Evolutionary conservation across 2,888 invertebrate species (phyloP), one percentile per base, ranked within the genome.

Genomic region (Oligia strigilis): DNA sequence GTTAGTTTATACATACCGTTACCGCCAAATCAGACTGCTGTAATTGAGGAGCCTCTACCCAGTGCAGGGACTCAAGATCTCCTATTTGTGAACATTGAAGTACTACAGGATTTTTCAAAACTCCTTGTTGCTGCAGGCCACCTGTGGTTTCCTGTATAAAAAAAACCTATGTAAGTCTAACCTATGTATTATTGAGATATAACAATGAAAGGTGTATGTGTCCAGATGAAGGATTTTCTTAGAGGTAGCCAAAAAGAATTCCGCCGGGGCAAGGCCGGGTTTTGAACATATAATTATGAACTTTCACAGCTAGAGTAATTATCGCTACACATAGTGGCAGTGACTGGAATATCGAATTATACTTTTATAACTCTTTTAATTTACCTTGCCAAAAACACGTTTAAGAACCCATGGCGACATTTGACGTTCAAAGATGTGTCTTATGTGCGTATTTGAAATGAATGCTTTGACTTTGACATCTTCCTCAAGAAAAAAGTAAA

Each of bases 61-160:
- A 78, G 13, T 5, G 76, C 17, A 78, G 69, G 13, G 77, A 36
- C 3, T 69, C 46, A 19, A 78, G 29, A 55, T 78, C 29, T 3
- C 78, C 78, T 6, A 78, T 78, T 76, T 46, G 60, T 23, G 62
- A 62, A 76, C 78, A 76, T 36, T 76, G 52, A 60, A 78, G 36
- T 23, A 14, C 46, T 29, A 69, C 40, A 52, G n/a, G 69, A 23
- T 64, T 64, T 3, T 55, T 78, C 29, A n/a, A 5, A 3, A 1
- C 5, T 55, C 5, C 43, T 29, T 69, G 13, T 43, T 43, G 67
- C 17, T 62, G 43, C 78, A n/a, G 0, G 4, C 4, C 13, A 8
- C 0, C 8, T 8, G 29, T 19, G 46, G 4, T 29, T 29, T 49
- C 1, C 67, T 67, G n/a, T 67, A 67, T 23, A 23, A n/a, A 43